Evolutionary conservation across 2,797 vertebrate species (phyloP), one percentile per base, ranked within the genome.

Genomic region (Rallus crepitans): DNA sequence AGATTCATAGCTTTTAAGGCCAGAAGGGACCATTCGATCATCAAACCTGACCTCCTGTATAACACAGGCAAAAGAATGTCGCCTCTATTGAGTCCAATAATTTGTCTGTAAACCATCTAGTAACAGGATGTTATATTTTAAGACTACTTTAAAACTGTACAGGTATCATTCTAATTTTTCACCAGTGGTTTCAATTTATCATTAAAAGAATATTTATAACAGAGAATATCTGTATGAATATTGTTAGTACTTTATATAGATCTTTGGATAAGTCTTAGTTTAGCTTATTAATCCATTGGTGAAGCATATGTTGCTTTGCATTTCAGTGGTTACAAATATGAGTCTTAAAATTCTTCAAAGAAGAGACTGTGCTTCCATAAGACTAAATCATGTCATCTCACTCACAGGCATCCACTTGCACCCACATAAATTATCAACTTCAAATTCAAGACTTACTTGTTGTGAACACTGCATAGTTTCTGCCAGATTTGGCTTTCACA

Each of bases 31-130:
- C 55, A 79, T 96, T 94, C 0, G 9, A 87, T 90, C 89, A 76
- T 87, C 94, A 88, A 91, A 90, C 25, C n/a, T 92, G 82, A 93
- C 82, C 87, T 88, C 25, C 45, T 77, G 42, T 86, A 40, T 71
- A 92, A 91, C 47, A 86, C 68, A 91, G 53, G 50, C 30, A 53
- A 76, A 93, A 93, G 57, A 90, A 94, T 95, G 94, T 94, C n/a
- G 8, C n/a, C 45, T 89, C 53, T 87, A 7, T 52, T 80, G 78
- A 90, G 88, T 73, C 73, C 68, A 94, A 52, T 89, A 93, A 90
- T 55, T 87, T 95, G 25, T 90, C 92, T 75, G 80, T 84, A 81
- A 95, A 89, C 66, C 39, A 79, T 73, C 82, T 78, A 92, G 68
- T 82, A 79, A 53, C 40, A 72, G 70, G 70, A 94, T 92, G 61